These are phyloP conservation scores for Poeciliopsis gracilis DNA, from an alignment of 2,797 vertebrate species.

Conservation along the genomic window DNA sequence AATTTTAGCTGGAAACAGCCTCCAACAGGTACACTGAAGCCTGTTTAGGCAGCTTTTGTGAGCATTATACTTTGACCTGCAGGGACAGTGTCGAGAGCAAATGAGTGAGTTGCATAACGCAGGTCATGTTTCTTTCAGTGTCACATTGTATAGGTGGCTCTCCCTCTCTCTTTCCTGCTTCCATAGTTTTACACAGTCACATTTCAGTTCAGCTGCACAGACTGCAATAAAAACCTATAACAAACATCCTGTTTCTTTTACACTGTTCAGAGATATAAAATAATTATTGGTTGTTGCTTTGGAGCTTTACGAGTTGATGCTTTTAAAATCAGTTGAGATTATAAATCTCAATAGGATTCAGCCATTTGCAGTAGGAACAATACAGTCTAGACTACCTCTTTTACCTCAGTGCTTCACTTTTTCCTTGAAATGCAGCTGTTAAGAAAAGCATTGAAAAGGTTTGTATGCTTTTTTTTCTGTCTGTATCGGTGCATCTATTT, in stretches of 20 bases:
- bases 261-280: background rate
- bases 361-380: background rate
- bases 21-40: conserved; percentile 25
- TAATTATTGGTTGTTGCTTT: background rate
- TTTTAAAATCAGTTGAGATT: background rate
- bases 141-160: conserved; percentile 1
- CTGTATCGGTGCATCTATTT: background rate
- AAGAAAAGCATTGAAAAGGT: conserved; percentile 39
- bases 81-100: conserved; percentile 34
- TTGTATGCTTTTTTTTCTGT: conserved; percentile 30
- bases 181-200: background rate
- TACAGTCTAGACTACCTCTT: background rate
- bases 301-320: background rate
- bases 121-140: conserved; percentile 28
- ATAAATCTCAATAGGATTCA: background rate
- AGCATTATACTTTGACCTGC: conserved; percentile 56
- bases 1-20: conserved; percentile 41
- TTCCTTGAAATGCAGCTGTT: conserved; percentile 18
- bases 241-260: background rate
- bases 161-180: background rate
- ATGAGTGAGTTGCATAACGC: conserved; percentile 52
- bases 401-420: conserved; percentile 37
- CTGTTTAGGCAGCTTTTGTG: conserved; percentile 34
- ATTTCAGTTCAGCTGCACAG: background rate
- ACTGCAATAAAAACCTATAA: background rate